Evolutionary conservation across 2,888 invertebrate genomes (phyloP).

Genomic region (Phanerotoma sp.): DNA sequence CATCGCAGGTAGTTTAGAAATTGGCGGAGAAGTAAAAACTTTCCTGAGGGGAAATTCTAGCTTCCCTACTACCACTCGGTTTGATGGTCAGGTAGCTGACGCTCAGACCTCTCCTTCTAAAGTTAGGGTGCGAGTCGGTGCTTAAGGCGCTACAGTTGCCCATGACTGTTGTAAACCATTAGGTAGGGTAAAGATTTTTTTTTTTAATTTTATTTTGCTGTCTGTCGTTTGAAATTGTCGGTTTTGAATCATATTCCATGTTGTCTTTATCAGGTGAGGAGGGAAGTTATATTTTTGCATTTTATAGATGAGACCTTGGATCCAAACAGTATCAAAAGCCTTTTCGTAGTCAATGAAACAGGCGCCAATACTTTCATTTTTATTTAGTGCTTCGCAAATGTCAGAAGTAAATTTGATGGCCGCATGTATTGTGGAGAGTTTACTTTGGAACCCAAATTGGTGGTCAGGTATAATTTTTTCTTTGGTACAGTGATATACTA

Average conservation of each 20-base stretch:
- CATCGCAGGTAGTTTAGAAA: no score
- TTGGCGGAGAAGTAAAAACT: no score
- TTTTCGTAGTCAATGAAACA: conserved; percentile 11
- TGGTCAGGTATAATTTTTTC: conserved; percentile 6
- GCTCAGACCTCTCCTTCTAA: no score
- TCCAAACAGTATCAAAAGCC: conserved; percentile 17
- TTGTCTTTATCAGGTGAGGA: conserved; percentile 15
- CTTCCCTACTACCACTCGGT: no score
- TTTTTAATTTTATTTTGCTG: neutral
- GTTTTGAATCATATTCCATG: conserved; percentile 18
- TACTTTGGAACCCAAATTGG: conserved; percentile 2
- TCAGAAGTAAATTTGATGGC: conserved; percentile 17
- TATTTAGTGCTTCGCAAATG: conserved; percentile 10
- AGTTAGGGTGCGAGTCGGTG: no score
- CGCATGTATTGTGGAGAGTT: conserved; percentile 12
- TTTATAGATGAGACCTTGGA: conserved; percentile 14
- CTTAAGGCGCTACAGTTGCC: no score
- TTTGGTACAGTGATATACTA: neutral
- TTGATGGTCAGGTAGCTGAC: no score
- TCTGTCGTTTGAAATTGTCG: neutral
- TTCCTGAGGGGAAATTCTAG: no score
- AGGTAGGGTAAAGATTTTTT: no score
- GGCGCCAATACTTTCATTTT: conserved; percentile 8
- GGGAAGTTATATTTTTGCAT: conserved; percentile 7
- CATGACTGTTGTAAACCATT: no score